These are phyloP conservation scores for Lepilemur septentrionalis DNA, from an alignment of 2,797 vertebrate species.

Conservation along the genomic window DNA sequence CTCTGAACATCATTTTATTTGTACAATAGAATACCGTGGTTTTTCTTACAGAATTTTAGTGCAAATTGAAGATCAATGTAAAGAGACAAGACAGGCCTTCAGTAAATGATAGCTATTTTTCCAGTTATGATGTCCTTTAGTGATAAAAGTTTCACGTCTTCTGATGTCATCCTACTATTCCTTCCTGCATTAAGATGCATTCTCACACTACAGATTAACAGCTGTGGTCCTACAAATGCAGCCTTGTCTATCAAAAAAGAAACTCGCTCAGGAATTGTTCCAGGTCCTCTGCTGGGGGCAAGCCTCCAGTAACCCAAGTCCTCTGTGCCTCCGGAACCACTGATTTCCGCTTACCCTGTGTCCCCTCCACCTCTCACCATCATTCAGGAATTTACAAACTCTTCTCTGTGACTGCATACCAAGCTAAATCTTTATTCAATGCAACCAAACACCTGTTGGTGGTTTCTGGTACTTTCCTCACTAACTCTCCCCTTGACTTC, in stretches of 20 bases:
- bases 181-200: neutral
- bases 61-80: neutral
- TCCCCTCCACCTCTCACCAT: neutral
- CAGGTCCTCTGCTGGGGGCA: neutral
- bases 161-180: neutral
- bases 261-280: neutral
- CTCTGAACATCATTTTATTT: neutral
- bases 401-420: neutral
- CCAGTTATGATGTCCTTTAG: neutral
- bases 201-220: neutral
- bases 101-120: neutral
- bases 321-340: conserved; percentile 23
- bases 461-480: conserved; percentile 59
- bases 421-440: neutral
- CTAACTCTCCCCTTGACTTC: conserved; percentile 23
- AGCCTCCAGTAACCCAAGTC: conserved; percentile 14
- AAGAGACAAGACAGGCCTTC: neutral
- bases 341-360: conserved; percentile 14
- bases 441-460: conserved; percentile 44
- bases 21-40: neutral
- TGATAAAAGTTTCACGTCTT: neutral
- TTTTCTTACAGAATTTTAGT: neutral
- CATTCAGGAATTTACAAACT: conserved; percentile 43
- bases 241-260: neutral
- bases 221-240: neutral